A percentile compares a stretch with the other conserved stretches of the same genome.
These are phyloP conservation scores for Spheniscus humboldti DNA, from an alignment of 2,797 vertebrate genomes.

Conservation along the genomic window DNA sequence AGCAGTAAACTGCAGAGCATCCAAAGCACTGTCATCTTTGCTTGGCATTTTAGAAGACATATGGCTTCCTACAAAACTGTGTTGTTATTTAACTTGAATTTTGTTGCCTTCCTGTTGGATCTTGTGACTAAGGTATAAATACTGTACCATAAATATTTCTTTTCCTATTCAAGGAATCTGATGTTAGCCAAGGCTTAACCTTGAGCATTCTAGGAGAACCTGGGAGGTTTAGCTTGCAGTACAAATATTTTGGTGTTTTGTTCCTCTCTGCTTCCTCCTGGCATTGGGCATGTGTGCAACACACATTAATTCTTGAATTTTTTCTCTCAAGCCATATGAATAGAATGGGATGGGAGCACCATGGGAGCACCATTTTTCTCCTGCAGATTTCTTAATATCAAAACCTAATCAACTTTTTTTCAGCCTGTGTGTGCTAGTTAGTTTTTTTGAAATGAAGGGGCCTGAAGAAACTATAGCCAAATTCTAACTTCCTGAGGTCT, in stretches of 20 bases:
- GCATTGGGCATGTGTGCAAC: neutral
- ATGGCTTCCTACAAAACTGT: slow-evolving; percentile 19
- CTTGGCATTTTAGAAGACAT: slow-evolving; percentile 37
- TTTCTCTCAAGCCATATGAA: neutral
- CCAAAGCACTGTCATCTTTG: neutral
- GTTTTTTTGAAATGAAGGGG: neutral
- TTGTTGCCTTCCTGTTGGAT: slow-evolving; percentile 1
- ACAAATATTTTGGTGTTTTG: neutral
- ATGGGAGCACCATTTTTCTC: neutral
- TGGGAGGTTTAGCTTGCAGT: neutral
- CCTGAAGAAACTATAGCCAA: neutral
- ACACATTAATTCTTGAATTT: neutral
- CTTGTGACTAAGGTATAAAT: neutral
- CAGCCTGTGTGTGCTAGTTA: neutral
- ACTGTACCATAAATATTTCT: slow-evolving; percentile 24
- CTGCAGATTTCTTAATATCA: neutral
- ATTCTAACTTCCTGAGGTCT: neutral
- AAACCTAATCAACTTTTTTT: neutral
- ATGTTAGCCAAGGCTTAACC: neutral
- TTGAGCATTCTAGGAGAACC: neutral
- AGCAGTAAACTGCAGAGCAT: slow-evolving; percentile 4
- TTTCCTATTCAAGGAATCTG: neutral
- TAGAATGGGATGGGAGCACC: neutral
- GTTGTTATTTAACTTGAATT: slow-evolving; percentile 8
- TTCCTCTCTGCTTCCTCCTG: neutral